These are phyloP conservation scores for Encarsia formosa DNA, from an alignment of 2,888 invertebrate genomes.

Conservation along the genomic window DNA sequence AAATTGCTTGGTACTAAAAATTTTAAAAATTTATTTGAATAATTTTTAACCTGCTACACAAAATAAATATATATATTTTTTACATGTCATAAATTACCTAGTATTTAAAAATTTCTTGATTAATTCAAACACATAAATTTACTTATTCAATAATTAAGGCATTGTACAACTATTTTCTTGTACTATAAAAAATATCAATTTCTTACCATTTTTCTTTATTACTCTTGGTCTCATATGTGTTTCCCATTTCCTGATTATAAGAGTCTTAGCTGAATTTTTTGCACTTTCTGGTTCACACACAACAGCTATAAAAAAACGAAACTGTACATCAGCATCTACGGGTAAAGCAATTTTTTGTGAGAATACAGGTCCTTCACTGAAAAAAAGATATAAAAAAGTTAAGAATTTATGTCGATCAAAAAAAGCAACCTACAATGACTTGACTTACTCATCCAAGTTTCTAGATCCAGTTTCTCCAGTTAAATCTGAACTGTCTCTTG, in stretches of 20 bases:
- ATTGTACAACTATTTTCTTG: neutral
- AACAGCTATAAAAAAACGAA: conserved; percentile 74
- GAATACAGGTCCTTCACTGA: conserved; percentile 41
- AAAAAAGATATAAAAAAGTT: conserved; percentile 24
- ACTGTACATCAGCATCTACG: conserved; percentile 63
- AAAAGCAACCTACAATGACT: neutral
- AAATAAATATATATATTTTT: no score
- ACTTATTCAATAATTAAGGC: no score
- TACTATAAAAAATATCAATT: conserved; percentile 1
- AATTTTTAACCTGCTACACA: neutral
- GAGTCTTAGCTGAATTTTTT: conserved; percentile 48
- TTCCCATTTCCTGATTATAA: conserved; percentile 77
- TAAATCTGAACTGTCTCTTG: conserved; percentile 35
- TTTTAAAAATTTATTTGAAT: neutral
- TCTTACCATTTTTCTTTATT: conserved; percentile 55
- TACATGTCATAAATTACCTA: no score
- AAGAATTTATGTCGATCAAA: neutral
- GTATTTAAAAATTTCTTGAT: no score
- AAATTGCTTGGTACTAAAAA: conserved; percentile 43
- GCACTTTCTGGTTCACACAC: conserved; percentile 58
- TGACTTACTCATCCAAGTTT: conserved; percentile 36
- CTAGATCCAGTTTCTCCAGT: conserved; percentile 36
- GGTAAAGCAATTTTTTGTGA: conserved; percentile 63
- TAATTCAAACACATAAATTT: neutral
- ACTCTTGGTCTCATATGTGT: conserved; percentile 67